phyloP scores from a whole-genome alignment of 2,113 vertebrate genomes.

The Podocnemis expansa region DNA sequence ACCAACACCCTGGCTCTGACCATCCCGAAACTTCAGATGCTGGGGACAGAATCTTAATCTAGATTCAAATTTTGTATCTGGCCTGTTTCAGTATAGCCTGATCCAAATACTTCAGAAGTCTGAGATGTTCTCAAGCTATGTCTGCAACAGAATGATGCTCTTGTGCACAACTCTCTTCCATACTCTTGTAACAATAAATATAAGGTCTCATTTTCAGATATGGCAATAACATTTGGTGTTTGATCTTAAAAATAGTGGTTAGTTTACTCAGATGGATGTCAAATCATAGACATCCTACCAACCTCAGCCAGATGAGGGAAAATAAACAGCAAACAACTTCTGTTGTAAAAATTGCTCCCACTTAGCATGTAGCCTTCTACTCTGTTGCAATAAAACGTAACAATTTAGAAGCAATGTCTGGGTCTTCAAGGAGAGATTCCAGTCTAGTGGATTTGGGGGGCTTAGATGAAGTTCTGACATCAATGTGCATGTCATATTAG shows the following conservation, averaged over 20 bases:
- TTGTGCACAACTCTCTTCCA: not conserved
- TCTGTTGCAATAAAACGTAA: not conserved
- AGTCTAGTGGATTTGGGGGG: slow-evolving; percentile 5
- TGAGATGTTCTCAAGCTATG: slow-evolving; percentile 10
- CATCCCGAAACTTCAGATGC: not conserved
- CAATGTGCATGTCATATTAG: fast-evolving
- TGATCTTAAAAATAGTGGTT: not conserved
- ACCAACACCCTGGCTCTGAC: not conserved
- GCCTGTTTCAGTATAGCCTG: not conserved
- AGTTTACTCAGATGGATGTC: not conserved
- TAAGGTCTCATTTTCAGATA: fast-evolving
- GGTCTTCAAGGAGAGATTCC: not conserved
- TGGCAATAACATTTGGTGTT: not conserved
- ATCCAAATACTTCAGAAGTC: not conserved
- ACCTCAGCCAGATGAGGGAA: not conserved
- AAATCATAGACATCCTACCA: not conserved
- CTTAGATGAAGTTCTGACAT: not conserved
- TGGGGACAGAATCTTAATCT: not conserved
- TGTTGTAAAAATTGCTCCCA: not conserved
- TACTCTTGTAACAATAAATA: slow-evolving; percentile 2
- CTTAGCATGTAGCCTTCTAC: not conserved
- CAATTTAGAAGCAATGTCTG: not conserved
- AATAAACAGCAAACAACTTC: fast-evolving
- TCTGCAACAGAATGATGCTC: not conserved
- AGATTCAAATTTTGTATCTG: not conserved